These are phyloP conservation scores for Nothobranchius furzeri DNA, from an alignment of 2,113 vertebrate genomes.

Conservation along the genomic window DNA sequence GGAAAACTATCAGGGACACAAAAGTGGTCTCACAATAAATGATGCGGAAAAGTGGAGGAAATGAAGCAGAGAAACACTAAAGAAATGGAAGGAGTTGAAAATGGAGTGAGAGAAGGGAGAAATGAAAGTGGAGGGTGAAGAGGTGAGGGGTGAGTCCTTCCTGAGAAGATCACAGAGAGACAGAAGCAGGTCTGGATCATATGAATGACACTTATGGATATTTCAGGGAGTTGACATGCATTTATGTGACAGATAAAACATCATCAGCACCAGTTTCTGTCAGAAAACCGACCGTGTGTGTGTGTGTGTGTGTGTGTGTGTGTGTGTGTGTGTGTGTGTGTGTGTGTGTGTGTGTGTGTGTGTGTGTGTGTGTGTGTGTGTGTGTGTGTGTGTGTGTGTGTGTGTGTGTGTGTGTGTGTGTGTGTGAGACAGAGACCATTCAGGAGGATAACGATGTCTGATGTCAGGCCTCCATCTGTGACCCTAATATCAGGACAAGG, in stretches of 20 bases:
- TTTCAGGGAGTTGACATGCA: constrained; percentile 25
- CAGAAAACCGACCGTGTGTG: neutral
- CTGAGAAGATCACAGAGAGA: constrained; percentile 2
- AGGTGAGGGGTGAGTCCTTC: neutral
- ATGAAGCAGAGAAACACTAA: neutral
- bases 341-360: too few relatives aligned
- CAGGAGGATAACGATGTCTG: constrained; percentile 4
- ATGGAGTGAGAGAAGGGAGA: too few relatives aligned
- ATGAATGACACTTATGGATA: constrained; percentile 37
- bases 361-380: neutral
- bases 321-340: neutral
- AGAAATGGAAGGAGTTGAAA: neutral
- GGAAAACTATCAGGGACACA: neutral
- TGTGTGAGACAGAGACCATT: neutral
- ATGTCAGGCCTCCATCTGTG: constrained; percentile 57
- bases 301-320: constrained; percentile 5
- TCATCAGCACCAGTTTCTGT: neutral
- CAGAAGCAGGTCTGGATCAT: constrained; percentile 11
- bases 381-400: constrained; percentile 12
- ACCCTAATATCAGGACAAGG: constrained; percentile 41
- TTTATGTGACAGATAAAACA: constrained; percentile 36
- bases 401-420: constrained; percentile 5
- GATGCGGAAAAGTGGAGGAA: neutral
- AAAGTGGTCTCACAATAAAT: neutral
- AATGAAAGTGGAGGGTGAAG: neutral